Evolutionary conservation across 2,113 vertebrate genomes (phyloP).

Genomic region (Gobio gobio): DNA sequence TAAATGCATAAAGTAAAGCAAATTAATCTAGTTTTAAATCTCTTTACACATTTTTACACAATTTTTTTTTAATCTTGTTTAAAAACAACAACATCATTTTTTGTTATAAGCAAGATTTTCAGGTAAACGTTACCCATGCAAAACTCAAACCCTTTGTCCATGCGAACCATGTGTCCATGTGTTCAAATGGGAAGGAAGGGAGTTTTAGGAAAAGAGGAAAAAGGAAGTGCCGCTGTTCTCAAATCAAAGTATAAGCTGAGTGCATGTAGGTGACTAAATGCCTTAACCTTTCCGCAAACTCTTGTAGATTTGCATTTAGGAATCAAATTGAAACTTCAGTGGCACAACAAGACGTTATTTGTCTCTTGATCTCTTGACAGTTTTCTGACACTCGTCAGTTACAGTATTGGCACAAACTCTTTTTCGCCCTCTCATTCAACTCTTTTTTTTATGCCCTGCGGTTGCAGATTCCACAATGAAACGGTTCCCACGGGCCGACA

Average conservation of each 20-base stretch:
- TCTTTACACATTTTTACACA: too few relatives aligned
- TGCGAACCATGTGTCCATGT: neutral
- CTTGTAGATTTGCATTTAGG: neutral
- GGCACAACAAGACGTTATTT: neutral
- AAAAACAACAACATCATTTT: too few relatives aligned
- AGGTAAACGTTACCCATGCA: neutral
- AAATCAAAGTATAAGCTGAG: neutral
- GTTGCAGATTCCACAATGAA: slow-evolving; percentile 36
- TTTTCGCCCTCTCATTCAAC: neutral
- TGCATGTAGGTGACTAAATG: neutral
- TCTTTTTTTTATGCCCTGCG: slow-evolving; percentile 35
- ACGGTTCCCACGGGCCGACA: slow-evolving; percentile 50
- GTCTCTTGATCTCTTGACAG: neutral
- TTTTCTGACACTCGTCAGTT: neutral
- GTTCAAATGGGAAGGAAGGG: slow-evolving; percentile 22
- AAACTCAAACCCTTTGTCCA: neutral
- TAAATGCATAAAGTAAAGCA: too few relatives aligned
- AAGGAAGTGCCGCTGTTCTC: slow-evolving; percentile 15
- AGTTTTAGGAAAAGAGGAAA: slow-evolving; percentile 24
- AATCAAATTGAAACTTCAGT: neutral
- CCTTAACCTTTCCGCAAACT: neutral
- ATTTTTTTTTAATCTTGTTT: too few relatives aligned
- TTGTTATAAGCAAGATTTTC: neutral
- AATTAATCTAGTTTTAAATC: too few relatives aligned
- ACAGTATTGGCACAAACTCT: neutral